Percentiles rank a stretch among this genome's conserved stretches.
Evolutionary conservation across 2,888 invertebrate species (phyloP).

Genomic region (Allygus modestus): DNA sequence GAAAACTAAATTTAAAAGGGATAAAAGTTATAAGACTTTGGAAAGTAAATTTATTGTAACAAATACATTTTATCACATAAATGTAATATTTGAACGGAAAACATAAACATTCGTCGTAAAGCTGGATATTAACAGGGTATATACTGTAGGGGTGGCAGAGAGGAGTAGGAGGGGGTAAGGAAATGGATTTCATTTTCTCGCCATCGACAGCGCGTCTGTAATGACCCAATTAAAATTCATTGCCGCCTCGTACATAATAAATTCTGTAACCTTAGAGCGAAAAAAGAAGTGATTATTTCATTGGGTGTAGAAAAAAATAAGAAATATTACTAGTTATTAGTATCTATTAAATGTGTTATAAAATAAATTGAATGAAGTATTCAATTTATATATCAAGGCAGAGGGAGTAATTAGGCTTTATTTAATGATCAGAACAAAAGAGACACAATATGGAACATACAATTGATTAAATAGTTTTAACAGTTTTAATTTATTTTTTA

Average conservation of each 20-base stretch:
- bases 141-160: not conserved
- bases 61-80: not conserved
- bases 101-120: conserved; percentile 46
- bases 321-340: not conserved
- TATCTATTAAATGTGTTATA: too few species aligned
- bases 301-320: not conserved
- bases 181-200: conserved; percentile 50
- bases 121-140: conserved; percentile 30
- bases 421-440: too few species aligned
- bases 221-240: conserved; percentile 49
- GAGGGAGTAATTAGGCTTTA: too few species aligned
- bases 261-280: conserved; percentile 27
- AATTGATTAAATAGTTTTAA: too few species aligned
- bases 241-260: conserved; percentile 35
- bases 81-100: conserved; percentile 28
- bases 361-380: too few species aligned
- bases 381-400: too few species aligned
- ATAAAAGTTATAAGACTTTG: too few species aligned
- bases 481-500: too few species aligned
- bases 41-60: too few species aligned
- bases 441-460: too few species aligned
- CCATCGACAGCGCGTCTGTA: conserved; percentile 25
- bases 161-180: conserved; percentile 14
- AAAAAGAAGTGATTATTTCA: not conserved
- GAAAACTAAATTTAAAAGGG: too few species aligned